Conservation (phyloP, 1,140 invertebrate species). For the Matsumurasca onukii region DNA sequence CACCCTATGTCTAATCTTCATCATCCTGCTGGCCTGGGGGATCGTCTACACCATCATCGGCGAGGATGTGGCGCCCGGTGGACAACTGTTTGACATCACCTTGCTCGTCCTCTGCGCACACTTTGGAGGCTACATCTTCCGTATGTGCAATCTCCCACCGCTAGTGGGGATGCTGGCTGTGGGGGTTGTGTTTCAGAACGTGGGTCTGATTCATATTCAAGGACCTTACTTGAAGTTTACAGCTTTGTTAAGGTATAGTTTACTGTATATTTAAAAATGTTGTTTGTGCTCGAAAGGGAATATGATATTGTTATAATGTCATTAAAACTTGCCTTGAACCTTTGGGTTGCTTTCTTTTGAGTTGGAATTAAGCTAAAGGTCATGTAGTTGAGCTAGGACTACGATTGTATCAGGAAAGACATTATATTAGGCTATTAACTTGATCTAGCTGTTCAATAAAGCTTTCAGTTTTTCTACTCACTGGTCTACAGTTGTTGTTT, state of each 20-base stretch:
- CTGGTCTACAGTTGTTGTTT: too few relatives aligned
- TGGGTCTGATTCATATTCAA: slow-evolving; percentile 70
- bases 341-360: too few relatives aligned
- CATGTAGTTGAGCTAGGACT: too few relatives aligned
- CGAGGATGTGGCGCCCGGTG: slow-evolving; percentile 70
- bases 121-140: slow-evolving; percentile 76
- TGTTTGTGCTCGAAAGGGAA: too few relatives aligned
- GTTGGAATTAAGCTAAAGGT: too few relatives aligned
- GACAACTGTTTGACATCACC: slow-evolving; percentile 77
- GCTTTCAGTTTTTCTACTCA: too few relatives aligned
- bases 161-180: slow-evolving; percentile 85
- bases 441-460: too few relatives aligned
- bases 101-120: slow-evolving; percentile 71
- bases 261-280: too few relatives aligned
- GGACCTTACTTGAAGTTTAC: slow-evolving; percentile 60
- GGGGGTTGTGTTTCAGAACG: slow-evolving; percentile 76
- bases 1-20: slow-evolving; percentile 63
- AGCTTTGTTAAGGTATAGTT: slow-evolving; percentile 68
- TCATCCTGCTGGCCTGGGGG: slow-evolving; percentile 75
- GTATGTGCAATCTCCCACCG: slow-evolving; percentile 74
- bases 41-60: slow-evolving; percentile 71
- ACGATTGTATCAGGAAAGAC: too few relatives aligned
- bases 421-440: too few relatives aligned
- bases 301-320: too few relatives aligned
- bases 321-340: too few relatives aligned